Percentiles rank a stretch among this genome's conserved stretches.
These are phyloP conservation scores for Myxocyprinus asiaticus DNA, from an alignment of 2,113 vertebrate species.

Conservation along the genomic window DNA sequence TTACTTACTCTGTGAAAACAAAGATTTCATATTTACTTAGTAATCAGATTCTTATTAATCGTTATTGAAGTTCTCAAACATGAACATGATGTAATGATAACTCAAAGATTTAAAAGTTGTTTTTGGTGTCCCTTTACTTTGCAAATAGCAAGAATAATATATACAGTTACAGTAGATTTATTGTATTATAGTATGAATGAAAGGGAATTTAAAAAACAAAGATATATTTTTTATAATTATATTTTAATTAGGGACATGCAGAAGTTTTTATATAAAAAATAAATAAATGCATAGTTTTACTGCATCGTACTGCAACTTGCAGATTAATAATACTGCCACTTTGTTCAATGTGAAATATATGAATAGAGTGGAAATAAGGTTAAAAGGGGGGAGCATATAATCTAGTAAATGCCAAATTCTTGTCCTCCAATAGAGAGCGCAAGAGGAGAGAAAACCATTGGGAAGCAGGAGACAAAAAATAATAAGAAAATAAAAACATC, in stretches of 20 bases:
- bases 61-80: neutral
- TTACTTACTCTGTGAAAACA: too few relatives aligned
- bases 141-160: neutral
- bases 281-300: neutral
- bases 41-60: neutral
- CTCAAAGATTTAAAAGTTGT: neutral
- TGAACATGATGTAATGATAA: neutral
- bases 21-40: neutral
- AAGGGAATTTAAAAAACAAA: too few relatives aligned
- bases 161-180: too few relatives aligned
- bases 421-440: neutral
- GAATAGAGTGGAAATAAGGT: conserved; percentile 24
- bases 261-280: neutral
- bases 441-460: too few relatives aligned
- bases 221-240: too few relatives aligned
- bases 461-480: too few relatives aligned
- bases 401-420: conserved; percentile 15
- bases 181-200: too few relatives aligned
- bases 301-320: conserved; percentile 18
- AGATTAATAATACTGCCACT: conserved; percentile 28
- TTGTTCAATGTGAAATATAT: conserved; percentile 27
- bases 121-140: neutral
- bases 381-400: conserved; percentile 5
- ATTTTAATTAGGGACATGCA: neutral
- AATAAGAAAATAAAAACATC: too few relatives aligned